Conservation (phyloP, 2,113 vertebrate genomes). For the Crotalus tigris region DNA sequence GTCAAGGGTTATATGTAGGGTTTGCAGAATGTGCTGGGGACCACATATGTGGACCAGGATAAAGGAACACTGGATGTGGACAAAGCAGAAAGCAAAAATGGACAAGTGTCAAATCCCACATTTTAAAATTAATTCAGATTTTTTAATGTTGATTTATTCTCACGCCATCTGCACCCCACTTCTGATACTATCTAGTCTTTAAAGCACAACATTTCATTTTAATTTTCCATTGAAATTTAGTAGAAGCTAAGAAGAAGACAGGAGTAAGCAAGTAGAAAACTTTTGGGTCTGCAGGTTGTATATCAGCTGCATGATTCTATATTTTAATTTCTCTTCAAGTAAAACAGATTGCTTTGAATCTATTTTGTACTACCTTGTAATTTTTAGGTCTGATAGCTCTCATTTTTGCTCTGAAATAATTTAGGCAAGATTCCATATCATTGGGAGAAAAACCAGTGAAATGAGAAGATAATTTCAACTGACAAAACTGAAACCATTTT, state of each 20-base stretch:
- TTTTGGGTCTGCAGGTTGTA: neutral
- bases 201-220: neutral
- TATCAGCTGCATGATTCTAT: neutral
- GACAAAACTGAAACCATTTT: neutral
- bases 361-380: conserved; percentile 35
- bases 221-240: neutral
- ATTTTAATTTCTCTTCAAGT: neutral
- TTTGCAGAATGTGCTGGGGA: neutral
- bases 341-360: conserved; percentile 52
- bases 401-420: conserved; percentile 5
- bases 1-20: neutral
- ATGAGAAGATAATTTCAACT: neutral
- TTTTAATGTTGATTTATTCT: neutral
- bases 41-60: neutral
- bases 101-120: neutral
- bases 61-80: neutral
- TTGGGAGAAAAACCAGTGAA: neutral
- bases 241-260: neutral
- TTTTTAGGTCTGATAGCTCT: conserved; percentile 22
- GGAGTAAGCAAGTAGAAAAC: neutral
- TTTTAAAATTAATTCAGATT: neutral
- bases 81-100: neutral
- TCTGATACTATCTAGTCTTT: neutral
- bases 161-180: neutral
- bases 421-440: neutral